Percentiles rank a stretch among this genome's conserved stretches.
Evolutionary conservation across 2,797 vertebrate species (phyloP).

Genomic region (Paramormyrops hopkinsi): DNA sequence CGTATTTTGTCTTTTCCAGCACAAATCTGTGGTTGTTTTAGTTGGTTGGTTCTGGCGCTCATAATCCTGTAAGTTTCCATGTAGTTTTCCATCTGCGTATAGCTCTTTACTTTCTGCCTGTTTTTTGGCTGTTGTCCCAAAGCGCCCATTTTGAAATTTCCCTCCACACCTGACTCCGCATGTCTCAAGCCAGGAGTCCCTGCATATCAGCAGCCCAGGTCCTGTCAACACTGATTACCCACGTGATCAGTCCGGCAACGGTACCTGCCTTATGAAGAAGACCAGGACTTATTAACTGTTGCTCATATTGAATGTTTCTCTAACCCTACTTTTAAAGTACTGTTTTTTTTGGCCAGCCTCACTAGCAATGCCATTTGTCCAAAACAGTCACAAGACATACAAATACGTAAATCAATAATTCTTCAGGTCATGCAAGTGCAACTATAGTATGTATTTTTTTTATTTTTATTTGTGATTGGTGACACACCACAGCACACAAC

Average conservation of each 20-base stretch:
- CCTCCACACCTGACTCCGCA: not conserved
- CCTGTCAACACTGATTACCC: not conserved
- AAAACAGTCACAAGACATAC: not conserved
- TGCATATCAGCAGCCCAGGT: not conserved
- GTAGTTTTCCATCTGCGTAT: not conserved
- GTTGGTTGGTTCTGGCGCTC: not conserved
- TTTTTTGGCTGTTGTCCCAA: not conserved
- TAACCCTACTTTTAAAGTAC: not conserved
- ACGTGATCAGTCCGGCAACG: not conserved
- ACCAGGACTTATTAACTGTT: not conserved
- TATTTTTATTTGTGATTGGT: too few relatives aligned
- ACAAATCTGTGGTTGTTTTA: not conserved
- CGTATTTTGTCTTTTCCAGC: not conserved
- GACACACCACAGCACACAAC: too few relatives aligned
- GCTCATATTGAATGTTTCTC: not conserved
- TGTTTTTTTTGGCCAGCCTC: not conserved
- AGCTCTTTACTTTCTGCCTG: not conserved
- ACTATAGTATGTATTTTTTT: not conserved
- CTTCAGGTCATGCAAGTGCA: not conserved
- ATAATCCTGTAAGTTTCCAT: not conserved
- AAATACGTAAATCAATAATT: not conserved
- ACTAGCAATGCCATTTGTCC: not conserved
- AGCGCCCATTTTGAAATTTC: not conserved
- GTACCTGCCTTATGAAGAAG: not conserved
- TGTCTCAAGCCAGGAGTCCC: not conserved